Evolutionary conservation across 2,113 vertebrate species (phyloP), one percentile per base, ranked within the genome.

Genomic region (Lepidiolamprologus cunningtoni): DNA sequence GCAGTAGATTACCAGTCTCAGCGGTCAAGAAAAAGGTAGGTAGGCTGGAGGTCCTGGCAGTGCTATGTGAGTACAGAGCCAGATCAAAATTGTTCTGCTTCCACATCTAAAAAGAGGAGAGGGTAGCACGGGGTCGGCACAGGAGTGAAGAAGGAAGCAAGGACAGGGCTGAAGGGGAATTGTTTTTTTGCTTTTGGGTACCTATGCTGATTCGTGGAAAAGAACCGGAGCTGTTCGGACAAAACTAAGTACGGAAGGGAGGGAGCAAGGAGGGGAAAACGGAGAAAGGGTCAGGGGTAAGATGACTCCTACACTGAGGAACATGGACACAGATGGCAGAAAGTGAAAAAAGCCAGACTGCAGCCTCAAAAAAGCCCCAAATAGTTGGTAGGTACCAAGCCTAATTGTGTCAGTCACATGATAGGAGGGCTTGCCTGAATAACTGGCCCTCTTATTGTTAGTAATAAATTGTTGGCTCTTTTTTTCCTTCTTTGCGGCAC

Each of bases 281-380:
- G 79, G 86, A 84, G 61, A 45, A 42, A 86, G 90, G 87, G 85
- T 93, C 89, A 84, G 53, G 91, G 87, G 89, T 90, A 94, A 93
- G 86, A 91, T 87, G 90, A 94, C 88, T 91, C 85, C 76, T 45
- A 50, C 55, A 17, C 80, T 81, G 54, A 71, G 85, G 45, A 89
- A 82, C 83, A n/a, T 85, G 86, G 88, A 66, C 86, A 71, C 89
- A 90, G 83, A 86, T 91, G 90, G 86, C 76, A 78, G 81, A 79
- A 86, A 80, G 85, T 58, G 54, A 84, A 89, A 53, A 86, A 89
- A 90, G 52, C 53, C 4, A 14, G 79, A 81, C 50, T 16, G 9
- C 57, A 73, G 53, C 87, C 31, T 81, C 19, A 79, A 42, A 90
- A 42, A 90, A 84, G 87, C 71, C 82, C 86, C 2, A 79, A 76